A percentile compares a stretch with the other conserved stretches of the same genome.
Evolutionary conservation across 2,797 vertebrate species (phyloP).

Genomic region (Peromyscus melanophrys): DNA sequence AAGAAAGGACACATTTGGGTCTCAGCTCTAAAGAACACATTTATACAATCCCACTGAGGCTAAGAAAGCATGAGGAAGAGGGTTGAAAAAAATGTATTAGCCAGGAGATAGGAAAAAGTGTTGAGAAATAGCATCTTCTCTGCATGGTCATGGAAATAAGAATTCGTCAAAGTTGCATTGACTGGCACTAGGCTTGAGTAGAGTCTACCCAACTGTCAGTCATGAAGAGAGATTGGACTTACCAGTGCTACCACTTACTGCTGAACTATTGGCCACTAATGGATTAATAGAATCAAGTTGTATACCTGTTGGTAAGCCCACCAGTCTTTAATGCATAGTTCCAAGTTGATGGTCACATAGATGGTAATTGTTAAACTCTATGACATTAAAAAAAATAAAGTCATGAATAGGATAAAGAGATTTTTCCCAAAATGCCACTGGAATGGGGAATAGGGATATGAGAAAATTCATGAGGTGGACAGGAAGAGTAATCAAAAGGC

Average conservation of each 20-base stretch:
- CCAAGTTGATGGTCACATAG: not conserved
- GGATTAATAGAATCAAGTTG: not conserved
- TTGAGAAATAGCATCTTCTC: not conserved
- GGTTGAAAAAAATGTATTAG: not conserved
- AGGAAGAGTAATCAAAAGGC: not conserved
- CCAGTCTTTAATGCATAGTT: not conserved
- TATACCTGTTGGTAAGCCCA: not conserved
- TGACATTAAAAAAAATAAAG: not conserved
- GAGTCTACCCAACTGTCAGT: not conserved
- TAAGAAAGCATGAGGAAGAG: not conserved
- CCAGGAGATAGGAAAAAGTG: not conserved
- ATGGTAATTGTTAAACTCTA: not conserved
- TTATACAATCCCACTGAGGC: no score
- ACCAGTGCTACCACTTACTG: not conserved
- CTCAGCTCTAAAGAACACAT: not conserved
- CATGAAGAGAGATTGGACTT: not conserved
- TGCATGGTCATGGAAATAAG: not conserved
- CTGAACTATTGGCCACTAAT: not conserved
- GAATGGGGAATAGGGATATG: not conserved
- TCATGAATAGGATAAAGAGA: not conserved
- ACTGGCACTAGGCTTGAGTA: not conserved
- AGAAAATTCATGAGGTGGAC: not conserved
- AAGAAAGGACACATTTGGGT: not conserved
- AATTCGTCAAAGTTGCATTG: not conserved
- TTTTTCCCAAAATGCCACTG: no score